phyloP scores from a whole-genome alignment of 2,113 vertebrate genomes.

The Balaeniceps rex region DNA sequence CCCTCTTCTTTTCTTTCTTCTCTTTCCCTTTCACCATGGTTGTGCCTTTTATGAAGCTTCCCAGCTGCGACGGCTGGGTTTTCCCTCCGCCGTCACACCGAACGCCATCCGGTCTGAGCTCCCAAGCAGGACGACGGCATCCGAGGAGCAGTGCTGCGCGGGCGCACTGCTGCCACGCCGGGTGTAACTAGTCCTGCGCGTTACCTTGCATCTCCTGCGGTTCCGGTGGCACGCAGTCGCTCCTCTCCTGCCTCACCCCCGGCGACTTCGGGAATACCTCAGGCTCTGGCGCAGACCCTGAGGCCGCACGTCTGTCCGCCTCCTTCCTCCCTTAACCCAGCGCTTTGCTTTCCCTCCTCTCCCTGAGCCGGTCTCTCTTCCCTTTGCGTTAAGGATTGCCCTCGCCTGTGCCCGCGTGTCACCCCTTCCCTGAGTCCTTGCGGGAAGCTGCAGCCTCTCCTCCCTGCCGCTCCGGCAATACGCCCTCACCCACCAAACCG shows the following conservation, averaged over 20 bases:
- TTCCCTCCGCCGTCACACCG: not conserved
- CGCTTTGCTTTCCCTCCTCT: not conserved
- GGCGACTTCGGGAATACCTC: not conserved
- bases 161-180: not conserved
- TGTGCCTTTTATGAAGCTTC: too few relatives aligned
- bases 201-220: not conserved
- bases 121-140: accelerated
- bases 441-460: not conserved
- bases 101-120: not conserved
- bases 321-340: not conserved
- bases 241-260: not conserved
- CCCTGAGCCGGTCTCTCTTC: not conserved
- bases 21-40: not conserved
- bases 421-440: not conserved
- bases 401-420: accelerated
- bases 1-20: not conserved
- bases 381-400: not conserved
- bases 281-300: not conserved
- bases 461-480: not conserved
- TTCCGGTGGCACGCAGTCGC: accelerated
- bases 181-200: too few relatives aligned
- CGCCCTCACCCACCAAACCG: not conserved
- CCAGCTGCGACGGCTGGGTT: not conserved
- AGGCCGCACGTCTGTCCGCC: accelerated
- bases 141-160: not conserved